Evolutionary conservation across 2,113 vertebrate species (phyloP).

Genomic region (Notothenia coriiceps): DNA sequence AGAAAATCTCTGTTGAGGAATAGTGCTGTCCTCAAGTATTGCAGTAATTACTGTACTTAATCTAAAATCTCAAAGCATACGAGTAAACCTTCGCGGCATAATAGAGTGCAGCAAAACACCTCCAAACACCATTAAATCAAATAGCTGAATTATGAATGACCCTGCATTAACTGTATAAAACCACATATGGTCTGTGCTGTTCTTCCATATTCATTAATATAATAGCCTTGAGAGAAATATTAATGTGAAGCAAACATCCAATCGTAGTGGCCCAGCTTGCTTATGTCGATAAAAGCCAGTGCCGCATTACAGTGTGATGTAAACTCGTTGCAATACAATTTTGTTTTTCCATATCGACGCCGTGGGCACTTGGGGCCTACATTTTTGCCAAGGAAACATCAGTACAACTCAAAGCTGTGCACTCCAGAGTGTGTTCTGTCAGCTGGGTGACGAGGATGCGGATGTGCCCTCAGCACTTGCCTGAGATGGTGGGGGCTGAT

Average conservation of each 20-base stretch:
- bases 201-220: conserved; percentile 66
- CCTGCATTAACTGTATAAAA: conserved; percentile 41
- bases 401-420: conserved; percentile 54
- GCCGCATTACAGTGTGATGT: conserved; percentile 70
- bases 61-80: conserved; percentile 39
- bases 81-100: conserved; percentile 4
- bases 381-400: conserved; percentile 66
- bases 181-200: conserved; percentile 45
- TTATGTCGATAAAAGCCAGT: conserved; percentile 69
- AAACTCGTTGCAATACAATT: conserved; percentile 76
- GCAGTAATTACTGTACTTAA: conserved; percentile 8
- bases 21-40: neutral
- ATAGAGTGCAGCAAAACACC: conserved; percentile 5
- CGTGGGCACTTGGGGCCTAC: conserved; percentile 48
- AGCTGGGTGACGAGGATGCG: conserved; percentile 29
- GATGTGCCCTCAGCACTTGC: conserved; percentile 53
- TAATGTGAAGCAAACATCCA: conserved; percentile 66
- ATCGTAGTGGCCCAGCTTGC: conserved; percentile 53
- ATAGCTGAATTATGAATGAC: conserved; percentile 54
- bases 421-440: conserved; percentile 17
- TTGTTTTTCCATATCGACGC: conserved; percentile 50
- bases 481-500: conserved; percentile 68
- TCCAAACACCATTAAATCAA: conserved; percentile 58
- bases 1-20: neutral
- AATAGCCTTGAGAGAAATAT: conserved; percentile 71